These are phyloP conservation scores for Athene cunicularia DNA, from an alignment of 2,113 vertebrate genomes.

Conservation along the genomic window DNA sequence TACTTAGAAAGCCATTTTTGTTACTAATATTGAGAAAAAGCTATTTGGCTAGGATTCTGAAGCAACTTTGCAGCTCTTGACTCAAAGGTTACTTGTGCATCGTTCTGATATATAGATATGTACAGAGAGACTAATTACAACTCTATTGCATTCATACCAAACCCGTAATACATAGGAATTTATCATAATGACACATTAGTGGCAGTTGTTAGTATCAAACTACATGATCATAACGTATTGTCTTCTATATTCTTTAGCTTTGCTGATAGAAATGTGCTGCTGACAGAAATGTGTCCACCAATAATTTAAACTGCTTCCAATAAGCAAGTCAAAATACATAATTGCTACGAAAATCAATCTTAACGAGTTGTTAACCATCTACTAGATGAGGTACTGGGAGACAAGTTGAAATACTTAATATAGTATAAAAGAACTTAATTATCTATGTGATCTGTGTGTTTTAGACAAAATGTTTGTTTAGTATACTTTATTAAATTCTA, in stretches of 20 bases:
- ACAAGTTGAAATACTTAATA: not conserved
- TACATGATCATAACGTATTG: not conserved
- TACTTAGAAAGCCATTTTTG: not conserved
- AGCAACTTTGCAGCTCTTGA: not conserved
- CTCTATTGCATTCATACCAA: not conserved
- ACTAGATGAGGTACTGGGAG: not conserved
- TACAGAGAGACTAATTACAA: not conserved
- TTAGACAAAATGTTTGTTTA: not conserved
- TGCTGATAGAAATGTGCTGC: not conserved
- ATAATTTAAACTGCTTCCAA: not conserved
- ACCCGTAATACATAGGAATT: not conserved
- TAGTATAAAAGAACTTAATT: not conserved
- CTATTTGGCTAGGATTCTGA: not conserved
- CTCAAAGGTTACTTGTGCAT: accelerated
- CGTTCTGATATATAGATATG: not conserved
- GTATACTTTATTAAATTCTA: not conserved
- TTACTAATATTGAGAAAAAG: not conserved
- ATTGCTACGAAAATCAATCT: not conserved
- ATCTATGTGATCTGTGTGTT: not conserved
- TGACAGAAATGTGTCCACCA: not conserved
- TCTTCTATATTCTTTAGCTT: not conserved
- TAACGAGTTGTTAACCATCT: not conserved
- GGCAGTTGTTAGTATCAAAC: not conserved
- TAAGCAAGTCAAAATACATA: not conserved
- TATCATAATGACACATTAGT: not conserved